Conservation (phyloP, 2,888 invertebrate genomes). For the Dorcus hopei region DNA sequence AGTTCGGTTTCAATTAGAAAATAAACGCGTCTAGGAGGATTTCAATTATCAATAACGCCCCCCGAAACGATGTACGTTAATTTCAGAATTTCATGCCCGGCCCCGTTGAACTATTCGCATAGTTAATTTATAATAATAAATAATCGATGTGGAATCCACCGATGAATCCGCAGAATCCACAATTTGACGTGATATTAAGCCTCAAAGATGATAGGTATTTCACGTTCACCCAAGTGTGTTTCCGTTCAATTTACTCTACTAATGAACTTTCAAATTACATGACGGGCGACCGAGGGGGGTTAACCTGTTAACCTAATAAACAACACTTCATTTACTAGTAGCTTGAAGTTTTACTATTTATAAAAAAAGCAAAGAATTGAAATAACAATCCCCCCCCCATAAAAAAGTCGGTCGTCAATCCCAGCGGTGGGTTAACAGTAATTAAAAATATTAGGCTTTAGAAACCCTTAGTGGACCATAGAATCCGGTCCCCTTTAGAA, state of each 20-base stretch:
- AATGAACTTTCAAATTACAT: constrained; percentile 2
- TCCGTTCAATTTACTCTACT: constrained; percentile 6
- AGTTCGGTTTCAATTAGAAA: too few relatives aligned
- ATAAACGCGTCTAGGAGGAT: too few relatives aligned
- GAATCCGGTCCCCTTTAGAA: constrained; percentile 5
- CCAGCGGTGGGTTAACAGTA: neutral
- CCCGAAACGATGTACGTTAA: too few relatives aligned
- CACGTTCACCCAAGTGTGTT: constrained; percentile 6
- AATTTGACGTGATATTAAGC: constrained; percentile 13
- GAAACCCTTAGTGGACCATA: constrained; percentile 23
- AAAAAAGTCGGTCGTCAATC: too few relatives aligned
- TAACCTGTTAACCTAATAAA: neutral
- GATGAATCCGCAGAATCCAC: constrained; percentile 8
- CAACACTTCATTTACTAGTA: too few relatives aligned
- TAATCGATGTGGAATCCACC: constrained; percentile 18
- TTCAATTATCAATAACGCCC: too few relatives aligned
- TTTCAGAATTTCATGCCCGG: too few relatives aligned
- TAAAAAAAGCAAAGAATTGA: too few relatives aligned
- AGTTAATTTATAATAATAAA: constrained; percentile 7
- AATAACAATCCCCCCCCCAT: too few relatives aligned
- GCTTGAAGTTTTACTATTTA: too few relatives aligned
- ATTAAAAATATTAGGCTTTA: constrained; percentile 29
- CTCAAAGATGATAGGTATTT: constrained; percentile 18
- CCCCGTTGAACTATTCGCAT: too few relatives aligned
- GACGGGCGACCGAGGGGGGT: neutral